Evolutionary conservation across 2,797 vertebrate genomes (phyloP).

Genomic region (Enteromius trimaculatus): DNA sequence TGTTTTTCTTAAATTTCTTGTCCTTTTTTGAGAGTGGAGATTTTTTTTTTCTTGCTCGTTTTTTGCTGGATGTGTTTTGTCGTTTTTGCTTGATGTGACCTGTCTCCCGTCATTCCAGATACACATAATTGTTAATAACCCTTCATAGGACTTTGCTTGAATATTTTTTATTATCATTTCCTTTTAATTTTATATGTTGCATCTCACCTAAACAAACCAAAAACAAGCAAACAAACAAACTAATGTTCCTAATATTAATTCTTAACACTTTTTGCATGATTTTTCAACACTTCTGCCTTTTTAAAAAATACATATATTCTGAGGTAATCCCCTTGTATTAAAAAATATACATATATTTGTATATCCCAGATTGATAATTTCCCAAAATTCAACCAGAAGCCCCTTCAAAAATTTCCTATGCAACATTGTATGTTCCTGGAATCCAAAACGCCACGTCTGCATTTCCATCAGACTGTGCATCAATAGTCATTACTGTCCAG

Average conservation of each 20-base stretch:
- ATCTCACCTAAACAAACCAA: conserved; percentile 87
- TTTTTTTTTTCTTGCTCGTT: conserved; percentile 92
- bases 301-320: too few relatives aligned
- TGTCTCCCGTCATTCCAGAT: conserved; percentile 76
- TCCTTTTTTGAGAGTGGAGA: conserved; percentile 93
- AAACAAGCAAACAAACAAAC: conserved; percentile 78
- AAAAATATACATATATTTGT: too few relatives aligned
- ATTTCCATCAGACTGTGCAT: conserved; percentile 53
- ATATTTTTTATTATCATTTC: conserved; percentile 73
- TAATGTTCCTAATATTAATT: conserved; percentile 86
- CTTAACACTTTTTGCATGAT: conserved; percentile 91
- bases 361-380: conserved; percentile 28
- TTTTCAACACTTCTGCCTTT: conserved; percentile 82
- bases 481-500: conserved; percentile 36
- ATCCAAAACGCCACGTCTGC: conserved; percentile 30
- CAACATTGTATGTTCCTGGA: conserved; percentile 69
- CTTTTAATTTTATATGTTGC: conserved; percentile 93
- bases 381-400: conserved; percentile 22
- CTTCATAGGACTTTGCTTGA: conserved; percentile 81
- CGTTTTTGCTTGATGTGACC: conserved; percentile 96
- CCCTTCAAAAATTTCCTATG: conserved; percentile 79
- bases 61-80: conserved; percentile 98
- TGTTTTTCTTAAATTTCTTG: conserved; percentile 98
- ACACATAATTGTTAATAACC: conserved; percentile 75
- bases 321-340: too few relatives aligned